phyloP scores from a whole-genome alignment of 2,113 vertebrate genomes.

The Caranx melampygus region DNA sequence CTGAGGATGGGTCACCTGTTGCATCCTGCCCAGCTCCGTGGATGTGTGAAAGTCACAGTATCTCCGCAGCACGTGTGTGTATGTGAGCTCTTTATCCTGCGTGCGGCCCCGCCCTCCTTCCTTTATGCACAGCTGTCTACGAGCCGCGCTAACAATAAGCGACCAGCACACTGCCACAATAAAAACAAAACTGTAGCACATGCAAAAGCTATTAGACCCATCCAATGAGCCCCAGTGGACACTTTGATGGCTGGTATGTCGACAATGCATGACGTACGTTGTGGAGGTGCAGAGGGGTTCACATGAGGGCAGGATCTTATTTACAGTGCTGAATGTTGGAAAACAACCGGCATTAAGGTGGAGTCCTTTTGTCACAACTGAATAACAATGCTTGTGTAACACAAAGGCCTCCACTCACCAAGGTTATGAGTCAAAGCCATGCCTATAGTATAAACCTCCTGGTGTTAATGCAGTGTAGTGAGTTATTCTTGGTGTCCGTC shows the following conservation, averaged over 20 bases:
- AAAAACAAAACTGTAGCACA: slow-evolving; percentile 81
- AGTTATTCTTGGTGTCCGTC: too few relatives aligned
- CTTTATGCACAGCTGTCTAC: slow-evolving; percentile 83
- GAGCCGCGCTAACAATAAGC: slow-evolving; percentile 89
- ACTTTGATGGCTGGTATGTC: slow-evolving; percentile 58
- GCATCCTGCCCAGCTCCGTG: slow-evolving; percentile 84
- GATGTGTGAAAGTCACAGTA: slow-evolving; percentile 72
- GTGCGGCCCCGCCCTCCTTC: slow-evolving; percentile 87
- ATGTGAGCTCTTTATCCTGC: slow-evolving; percentile 78
- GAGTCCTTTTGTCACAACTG: slow-evolving; percentile 24
- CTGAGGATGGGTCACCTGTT: slow-evolving; percentile 53
- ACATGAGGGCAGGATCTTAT: slow-evolving; percentile 45
- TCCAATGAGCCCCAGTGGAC: slow-evolving; percentile 84
- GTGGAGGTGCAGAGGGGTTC: slow-evolving; percentile 60
- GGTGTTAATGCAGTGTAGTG: too few relatives aligned
- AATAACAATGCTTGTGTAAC: slow-evolving; percentile 58
- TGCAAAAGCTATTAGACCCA: slow-evolving; percentile 87
- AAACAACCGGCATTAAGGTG: slow-evolving; percentile 44
- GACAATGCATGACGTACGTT: slow-evolving; percentile 64
- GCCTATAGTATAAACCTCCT: neutral
- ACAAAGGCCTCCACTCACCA: neutral
- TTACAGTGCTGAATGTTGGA: slow-evolving; percentile 30
- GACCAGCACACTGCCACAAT: slow-evolving; percentile 76
- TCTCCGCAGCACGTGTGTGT: neutral
- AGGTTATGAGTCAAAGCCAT: neutral